Evolutionary conservation across 2,888 invertebrate species (phyloP).

Genomic region (Pogonocherus hispidulus): DNA sequence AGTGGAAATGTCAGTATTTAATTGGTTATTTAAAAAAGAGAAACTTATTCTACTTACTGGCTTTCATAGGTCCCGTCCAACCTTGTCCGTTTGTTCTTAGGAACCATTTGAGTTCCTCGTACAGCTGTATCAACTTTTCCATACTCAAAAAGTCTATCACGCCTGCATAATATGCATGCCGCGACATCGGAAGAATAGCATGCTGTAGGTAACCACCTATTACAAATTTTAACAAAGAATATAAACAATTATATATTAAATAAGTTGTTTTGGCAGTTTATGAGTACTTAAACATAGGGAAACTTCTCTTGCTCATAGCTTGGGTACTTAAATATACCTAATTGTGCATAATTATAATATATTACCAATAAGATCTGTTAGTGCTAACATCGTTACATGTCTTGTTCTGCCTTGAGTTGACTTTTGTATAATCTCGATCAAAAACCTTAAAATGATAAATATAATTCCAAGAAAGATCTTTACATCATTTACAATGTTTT

Average conservation of each 20-base stretch:
- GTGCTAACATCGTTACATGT: slow-evolving; percentile 63
- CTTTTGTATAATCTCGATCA: slow-evolving; percentile 57
- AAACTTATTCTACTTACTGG: slow-evolving; percentile 30
- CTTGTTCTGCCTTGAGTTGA: slow-evolving; percentile 61
- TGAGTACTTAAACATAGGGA: no score
- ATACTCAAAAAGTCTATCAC: slow-evolving; percentile 72
- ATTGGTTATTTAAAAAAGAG: neutral
- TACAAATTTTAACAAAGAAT: no score
- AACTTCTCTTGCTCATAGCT: no score
- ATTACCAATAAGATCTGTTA: slow-evolving; percentile 63
- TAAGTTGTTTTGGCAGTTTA: no score
- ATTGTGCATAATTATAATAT: neutral
- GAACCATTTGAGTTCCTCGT: slow-evolving; percentile 72
- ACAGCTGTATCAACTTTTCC: slow-evolving; percentile 71
- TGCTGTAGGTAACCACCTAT: slow-evolving; percentile 75
- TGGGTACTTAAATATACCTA: no score
- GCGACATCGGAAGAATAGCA: slow-evolving; percentile 74
- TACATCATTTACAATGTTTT: no score
- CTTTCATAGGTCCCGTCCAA: slow-evolving; percentile 69
- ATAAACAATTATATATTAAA: no score
- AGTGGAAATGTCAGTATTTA: neutral
- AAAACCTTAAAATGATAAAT: slow-evolving; percentile 10
- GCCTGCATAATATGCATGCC: slow-evolving; percentile 76
- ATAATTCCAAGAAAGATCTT: neutral
- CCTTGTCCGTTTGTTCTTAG: slow-evolving; percentile 73